phyloP scores from a whole-genome alignment of 1,140 invertebrate genomes.

The Aleiodes sp. region DNA sequence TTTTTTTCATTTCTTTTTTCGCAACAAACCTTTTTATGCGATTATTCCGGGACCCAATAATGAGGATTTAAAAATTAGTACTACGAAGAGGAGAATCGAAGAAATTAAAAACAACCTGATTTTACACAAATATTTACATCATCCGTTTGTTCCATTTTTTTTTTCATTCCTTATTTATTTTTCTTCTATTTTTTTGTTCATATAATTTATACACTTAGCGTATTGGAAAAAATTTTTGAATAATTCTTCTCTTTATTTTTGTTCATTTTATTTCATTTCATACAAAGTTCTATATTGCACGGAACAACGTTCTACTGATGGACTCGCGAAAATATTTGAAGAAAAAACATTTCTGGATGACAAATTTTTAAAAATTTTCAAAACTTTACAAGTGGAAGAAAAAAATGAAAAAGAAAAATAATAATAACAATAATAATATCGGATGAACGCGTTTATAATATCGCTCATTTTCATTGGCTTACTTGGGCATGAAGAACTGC shows the following conservation, averaged over 20 bases:
- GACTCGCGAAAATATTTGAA: slow-evolving; percentile 3
- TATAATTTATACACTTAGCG: slow-evolving; percentile 12
- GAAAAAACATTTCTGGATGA: not conserved
- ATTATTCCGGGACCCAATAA: slow-evolving; percentile 39
- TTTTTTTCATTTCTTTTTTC: slow-evolving; percentile 21
- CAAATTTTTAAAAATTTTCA: slow-evolving; percentile 5
- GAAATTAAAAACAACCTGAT: slow-evolving; percentile 41
- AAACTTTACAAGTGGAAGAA: not conserved
- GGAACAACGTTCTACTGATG: slow-evolving; percentile 21
- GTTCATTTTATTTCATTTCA: slow-evolving; percentile 16
- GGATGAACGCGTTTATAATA: not conserved
- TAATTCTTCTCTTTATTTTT: slow-evolving; percentile 2
- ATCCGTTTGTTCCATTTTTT: not conserved
- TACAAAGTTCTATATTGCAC: slow-evolving; percentile 29
- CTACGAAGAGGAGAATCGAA: slow-evolving; percentile 23
- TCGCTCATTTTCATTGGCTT: too few species aligned
- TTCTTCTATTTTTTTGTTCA: slow-evolving; percentile 1
- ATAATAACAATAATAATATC: not conserved
- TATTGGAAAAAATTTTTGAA: slow-evolving; percentile 4
- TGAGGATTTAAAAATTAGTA: slow-evolving; percentile 34
- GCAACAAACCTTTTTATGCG: slow-evolving; percentile 31
- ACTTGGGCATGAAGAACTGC: slow-evolving; percentile 69
- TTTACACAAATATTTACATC: slow-evolving; percentile 54
- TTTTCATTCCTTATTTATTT: too few species aligned
- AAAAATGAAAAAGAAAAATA: not conserved